Conservation (phyloP, 2,797 vertebrate species). For the Ceryle rudis region DNA sequence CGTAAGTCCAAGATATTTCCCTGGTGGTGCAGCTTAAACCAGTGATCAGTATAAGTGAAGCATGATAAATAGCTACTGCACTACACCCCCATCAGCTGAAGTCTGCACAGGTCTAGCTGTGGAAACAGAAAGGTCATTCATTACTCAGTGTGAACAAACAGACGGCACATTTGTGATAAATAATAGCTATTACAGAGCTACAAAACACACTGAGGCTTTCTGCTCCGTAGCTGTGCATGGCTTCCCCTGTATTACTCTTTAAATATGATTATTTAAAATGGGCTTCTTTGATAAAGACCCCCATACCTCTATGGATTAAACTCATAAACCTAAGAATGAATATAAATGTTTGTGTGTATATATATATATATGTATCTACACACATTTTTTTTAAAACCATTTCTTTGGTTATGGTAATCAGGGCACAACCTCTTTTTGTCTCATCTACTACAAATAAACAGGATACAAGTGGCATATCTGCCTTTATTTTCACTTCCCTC, state of each 20-base stretch:
- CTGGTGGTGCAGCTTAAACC: constrained; percentile 51
- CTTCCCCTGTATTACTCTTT: constrained; percentile 43
- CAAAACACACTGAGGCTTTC: constrained; percentile 75
- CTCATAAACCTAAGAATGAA: background rate
- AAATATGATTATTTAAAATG: constrained; percentile 58
- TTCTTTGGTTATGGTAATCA: background rate
- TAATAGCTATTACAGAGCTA: constrained; percentile 80
- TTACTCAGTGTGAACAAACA: constrained; percentile 82
- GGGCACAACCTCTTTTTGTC: background rate
- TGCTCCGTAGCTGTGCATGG: constrained; percentile 60
- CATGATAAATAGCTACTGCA: constrained; percentile 79
- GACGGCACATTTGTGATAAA: constrained; percentile 81
- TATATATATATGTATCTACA: background rate
- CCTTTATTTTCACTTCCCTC: background rate
- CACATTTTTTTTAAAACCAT: background rate
- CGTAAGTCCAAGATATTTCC: constrained; percentile 24
- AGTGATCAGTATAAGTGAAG: constrained; percentile 80
- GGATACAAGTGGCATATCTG: background rate
- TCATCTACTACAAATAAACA: background rate
- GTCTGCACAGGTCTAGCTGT: constrained; percentile 70
- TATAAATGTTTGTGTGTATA: background rate
- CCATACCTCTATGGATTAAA: background rate
- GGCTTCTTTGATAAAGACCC: background rate
- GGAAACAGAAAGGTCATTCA: constrained; percentile 86
- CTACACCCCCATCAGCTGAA: constrained; percentile 65